Base-by-base conservation (phyloP, 64 coral and sea anemone genomes). In the Montipora efflorescens region DNA sequence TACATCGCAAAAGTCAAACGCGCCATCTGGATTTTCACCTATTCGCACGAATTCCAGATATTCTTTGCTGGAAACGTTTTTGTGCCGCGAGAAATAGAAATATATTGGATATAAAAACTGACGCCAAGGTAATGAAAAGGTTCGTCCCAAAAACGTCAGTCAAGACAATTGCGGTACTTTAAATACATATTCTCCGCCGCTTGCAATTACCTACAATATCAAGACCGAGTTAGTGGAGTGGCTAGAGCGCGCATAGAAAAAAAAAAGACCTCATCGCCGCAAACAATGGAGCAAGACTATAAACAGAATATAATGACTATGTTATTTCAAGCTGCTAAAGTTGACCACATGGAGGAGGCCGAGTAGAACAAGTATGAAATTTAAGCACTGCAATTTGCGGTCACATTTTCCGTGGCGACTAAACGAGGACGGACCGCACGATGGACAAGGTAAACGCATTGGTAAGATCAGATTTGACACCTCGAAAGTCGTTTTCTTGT, bases 171-270 rank as follows among this genome's bases (percentile, higher is more conserved):
- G 62, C 82, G 82, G 82, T 4, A 85, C 64, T 86, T 86, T 49
- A 49, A 71, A 86, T 23, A 86, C 82, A 68, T 69, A 14, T 84
- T 86, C 28, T 21, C n/a, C 10, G 44, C 5, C 61, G 9, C 82
- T 69, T 48, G 44, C 66, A 85, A 85, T 85, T 85, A 85, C 45
- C 6, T 1, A 72, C 82, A 72, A 86, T 86, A 86, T 86, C 82
- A 11, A 18, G 8, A 5, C 2, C 8, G 10, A 20, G 64, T 50
- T 43, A 25, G 55, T 23, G 0, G 7, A 67, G 81, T 67, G 67
- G n/a, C 36, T 36, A 36, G 36, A 8, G 11, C 82, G 66, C 18
- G 46, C 19, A 36, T 36, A 36, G 36, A 36, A 36, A 36, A 36
- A 36, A 36, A 46, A 18, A 7, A 0, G 48, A 49, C 14, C 2